Evolutionary conservation across 2,797 vertebrate genomes (phyloP), one percentile per base, ranked within the genome.

Genomic region (Parauchenoglanis ngamensis): DNA sequence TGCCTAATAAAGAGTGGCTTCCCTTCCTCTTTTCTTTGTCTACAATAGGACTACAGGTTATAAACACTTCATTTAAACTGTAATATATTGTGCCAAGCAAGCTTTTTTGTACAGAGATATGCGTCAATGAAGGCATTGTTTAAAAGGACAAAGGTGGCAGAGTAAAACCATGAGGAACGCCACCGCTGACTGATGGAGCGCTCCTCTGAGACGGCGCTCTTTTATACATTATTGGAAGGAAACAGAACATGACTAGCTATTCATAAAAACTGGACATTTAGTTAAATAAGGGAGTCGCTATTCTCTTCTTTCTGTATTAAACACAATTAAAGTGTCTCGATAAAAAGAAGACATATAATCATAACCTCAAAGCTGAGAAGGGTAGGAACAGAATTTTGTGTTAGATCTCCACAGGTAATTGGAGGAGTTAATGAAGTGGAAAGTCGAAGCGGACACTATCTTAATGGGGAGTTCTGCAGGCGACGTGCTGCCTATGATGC

Each of bases 381-480:
- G 79, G 49, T 35, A 31, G 4, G 15, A 67, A 31, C 46, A 68
- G 57, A 54, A 65, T 67, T 46, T 19, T 46, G 70, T 35, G 15
- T 72, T 57, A 28, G 67, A 76, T 84, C 76, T 88, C 68, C 52
- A 82, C 23, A 84, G 85, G 88, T 73, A 81, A 87, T 83, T 83
- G 63, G 23, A 84, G 83, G 63, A 61, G 40, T 70, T 91, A 89
- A 90, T 90, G 80, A 87, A 84, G 85, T 88, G 83, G 83, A 87
- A 86, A 78, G 63, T 46, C 46, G 73, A 88, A 90, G 81, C 72
- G 28, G 59, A 88, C 87, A 85, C 85, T 54, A 85, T 85, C 84
- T 85, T 87, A 67, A 88, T 89, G 85, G 85, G 88, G 21, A 77
- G 83, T 44, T 31, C 56, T 46, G 57, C 46, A 68, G 83, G 68